phyloP scores from a whole-genome alignment of 2,113 vertebrate species.

The Hemiprocne comata region DNA sequence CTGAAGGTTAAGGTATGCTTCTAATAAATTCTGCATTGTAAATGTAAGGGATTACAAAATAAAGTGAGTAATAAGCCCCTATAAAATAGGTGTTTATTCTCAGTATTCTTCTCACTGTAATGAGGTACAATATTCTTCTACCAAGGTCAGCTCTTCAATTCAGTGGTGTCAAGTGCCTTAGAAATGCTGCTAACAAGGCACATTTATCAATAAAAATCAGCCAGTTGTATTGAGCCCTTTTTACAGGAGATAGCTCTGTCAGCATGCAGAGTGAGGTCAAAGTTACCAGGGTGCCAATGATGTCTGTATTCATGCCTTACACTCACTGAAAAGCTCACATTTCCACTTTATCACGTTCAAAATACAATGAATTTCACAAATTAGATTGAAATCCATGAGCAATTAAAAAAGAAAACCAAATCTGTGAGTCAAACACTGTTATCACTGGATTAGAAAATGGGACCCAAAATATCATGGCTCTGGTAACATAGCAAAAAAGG shows the following conservation, averaged over 20 bases:
- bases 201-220: conserved; percentile 2
- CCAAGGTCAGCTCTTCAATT: neutral
- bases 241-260: neutral
- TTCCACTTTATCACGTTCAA: neutral
- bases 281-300: neutral
- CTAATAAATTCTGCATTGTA: neutral
- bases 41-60: neutral
- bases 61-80: neutral
- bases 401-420: neutral
- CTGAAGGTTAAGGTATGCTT: neutral
- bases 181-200: neutral
- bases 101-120: neutral
- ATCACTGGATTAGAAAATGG: neutral
- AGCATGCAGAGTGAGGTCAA: neutral
- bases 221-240: neutral
- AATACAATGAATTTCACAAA: conserved; percentile 20
- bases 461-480: neutral
- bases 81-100: neutral
- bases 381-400: neutral
- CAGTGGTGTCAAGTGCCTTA: neutral
- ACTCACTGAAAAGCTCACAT: neutral
- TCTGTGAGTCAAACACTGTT: neutral
- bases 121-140: neutral
- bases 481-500: neutral
- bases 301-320: neutral